Base-by-base conservation (phyloP, 2,797 vertebrate species). In the Dendrocincla fuliginosa region DNA sequence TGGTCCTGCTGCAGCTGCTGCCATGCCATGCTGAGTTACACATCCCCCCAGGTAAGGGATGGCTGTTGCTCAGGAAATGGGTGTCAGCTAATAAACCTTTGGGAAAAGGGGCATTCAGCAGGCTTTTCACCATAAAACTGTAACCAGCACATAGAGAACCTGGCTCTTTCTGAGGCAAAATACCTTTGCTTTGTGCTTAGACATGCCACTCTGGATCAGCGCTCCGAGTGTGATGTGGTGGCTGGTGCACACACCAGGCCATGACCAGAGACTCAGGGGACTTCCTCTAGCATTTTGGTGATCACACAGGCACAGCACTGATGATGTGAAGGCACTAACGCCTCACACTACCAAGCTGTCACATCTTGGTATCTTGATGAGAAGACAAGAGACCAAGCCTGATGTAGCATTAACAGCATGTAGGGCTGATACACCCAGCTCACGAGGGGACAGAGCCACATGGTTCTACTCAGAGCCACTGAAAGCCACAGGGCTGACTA, bases 211-310 rank as follows among this genome's bases (percentile, higher is more conserved):
- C 37, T 28, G 41, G 75, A 32, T 46, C 37, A 44, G 55, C 15
- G 68, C 47, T 16, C 28, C 0, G 1, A 25, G 49, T 9, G 3
- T 8, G 25, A 41, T 13, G 75, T 15, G 37, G 60, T 27, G 60
- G 49, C 49, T 70, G 35, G 23, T 0, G 0, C 52, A 64, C 53
- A 25, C 1, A 2, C 30, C 6, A 1, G 11, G 16, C 67, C 4
- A 0, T 7, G 19, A 30, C 32, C 50, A 25, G 35, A 52, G 11
- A 11, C 42, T 18, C 14, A 57, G 24, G 5, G 63, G 35, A 32
- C 32, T 37, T 47, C 33, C 59, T 77, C 41, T 7, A 32, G 75
- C 57, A 5, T 10, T 64, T 44, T n/a, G 47, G 33, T 14, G 42
- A 24, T 35, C 52, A 53, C 65, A 86, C 30, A 32, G 37, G 27